A percentile compares a stretch with the other conserved stretches of the same genome.
These are phyloP conservation scores for Monomorium pharaonis DNA, from an alignment of 1,140 invertebrate genomes.

Conservation along the genomic window DNA sequence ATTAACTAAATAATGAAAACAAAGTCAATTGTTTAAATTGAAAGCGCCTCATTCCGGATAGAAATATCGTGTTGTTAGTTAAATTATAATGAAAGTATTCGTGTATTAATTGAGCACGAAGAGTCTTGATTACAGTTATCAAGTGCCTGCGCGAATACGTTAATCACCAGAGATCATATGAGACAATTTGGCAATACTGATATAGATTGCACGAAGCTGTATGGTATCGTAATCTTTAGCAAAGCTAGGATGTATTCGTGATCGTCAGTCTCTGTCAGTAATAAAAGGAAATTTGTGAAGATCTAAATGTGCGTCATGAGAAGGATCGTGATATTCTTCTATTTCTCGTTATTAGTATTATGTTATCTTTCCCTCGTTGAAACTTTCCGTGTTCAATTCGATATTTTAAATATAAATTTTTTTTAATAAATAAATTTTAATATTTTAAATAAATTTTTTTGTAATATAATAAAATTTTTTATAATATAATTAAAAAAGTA, in stretches of 20 bases:
- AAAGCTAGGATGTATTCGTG: conserved; percentile 65
- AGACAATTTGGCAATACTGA: conserved; percentile 76
- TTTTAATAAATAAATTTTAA: too few relatives aligned
- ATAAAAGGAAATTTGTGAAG: conserved; percentile 47
- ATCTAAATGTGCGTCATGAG: conserved; percentile 67
- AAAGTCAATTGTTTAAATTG: conserved; percentile 66
- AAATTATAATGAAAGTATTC: conserved; percentile 54
- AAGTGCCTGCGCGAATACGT: conserved; percentile 80
- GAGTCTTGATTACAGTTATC: conserved; percentile 61
- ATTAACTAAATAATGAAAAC: conserved; percentile 48
- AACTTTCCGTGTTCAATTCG: not conserved
- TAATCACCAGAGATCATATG: conserved; percentile 61
- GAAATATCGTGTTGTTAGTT: conserved; percentile 25
- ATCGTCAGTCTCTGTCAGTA: conserved; percentile 44
- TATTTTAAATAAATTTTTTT: too few relatives aligned
- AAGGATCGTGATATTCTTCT: conserved; percentile 65
- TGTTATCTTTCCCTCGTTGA: conserved; percentile 54
- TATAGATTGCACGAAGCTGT: conserved; percentile 67
- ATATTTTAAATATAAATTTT: not conserved
- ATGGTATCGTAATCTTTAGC: conserved; percentile 67
- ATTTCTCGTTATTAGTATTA: conserved; percentile 69
- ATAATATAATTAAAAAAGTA: too few relatives aligned
- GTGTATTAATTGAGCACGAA: conserved; percentile 34
- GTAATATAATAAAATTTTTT: too few relatives aligned
- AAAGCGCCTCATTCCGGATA: conserved; percentile 26